These are phyloP conservation scores for Crypturellus tataupa DNA, from an alignment of 2,797 vertebrate genomes.

Conservation along the genomic window DNA sequence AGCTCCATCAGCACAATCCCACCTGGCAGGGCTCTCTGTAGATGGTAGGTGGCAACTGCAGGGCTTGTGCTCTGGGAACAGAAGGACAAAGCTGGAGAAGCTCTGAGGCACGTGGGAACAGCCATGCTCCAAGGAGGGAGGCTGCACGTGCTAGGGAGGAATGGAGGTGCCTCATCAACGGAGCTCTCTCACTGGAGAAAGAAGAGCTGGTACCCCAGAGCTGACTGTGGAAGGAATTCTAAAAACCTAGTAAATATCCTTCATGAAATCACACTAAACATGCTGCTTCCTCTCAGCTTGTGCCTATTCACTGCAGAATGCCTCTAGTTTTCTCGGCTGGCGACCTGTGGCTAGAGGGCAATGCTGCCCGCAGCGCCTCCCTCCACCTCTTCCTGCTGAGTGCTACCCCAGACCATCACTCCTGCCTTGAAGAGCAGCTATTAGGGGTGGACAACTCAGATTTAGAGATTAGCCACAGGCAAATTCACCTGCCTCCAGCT, in stretches of 20 bases:
- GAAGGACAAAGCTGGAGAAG: conserved; percentile 9
- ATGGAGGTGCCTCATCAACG: neutral
- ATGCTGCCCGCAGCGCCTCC: neutral
- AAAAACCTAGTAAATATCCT: neutral
- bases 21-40: conserved; percentile 96
- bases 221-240: neutral
- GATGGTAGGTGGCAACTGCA: conserved; percentile 87
- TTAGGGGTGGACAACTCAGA: neutral
- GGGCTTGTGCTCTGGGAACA: conserved; percentile 82
- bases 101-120: neutral
- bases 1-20: conserved; percentile 98
- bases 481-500: neutral
- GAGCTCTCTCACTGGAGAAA: neutral
- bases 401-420: neutral
- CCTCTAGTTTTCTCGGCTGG: neutral
- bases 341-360: neutral
- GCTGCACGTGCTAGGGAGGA: neutral
- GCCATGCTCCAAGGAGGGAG: neutral
- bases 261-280: neutral
- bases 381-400: neutral
- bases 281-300: neutral
- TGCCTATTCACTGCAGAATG: neutral
- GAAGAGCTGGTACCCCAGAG: neutral
- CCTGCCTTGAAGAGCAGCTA: neutral
- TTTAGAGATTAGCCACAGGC: neutral